Evolutionary conservation across 2,797 vertebrate genomes (phyloP), one percentile per base, ranked within the genome.

Genomic region (Echeneis naucrates): DNA sequence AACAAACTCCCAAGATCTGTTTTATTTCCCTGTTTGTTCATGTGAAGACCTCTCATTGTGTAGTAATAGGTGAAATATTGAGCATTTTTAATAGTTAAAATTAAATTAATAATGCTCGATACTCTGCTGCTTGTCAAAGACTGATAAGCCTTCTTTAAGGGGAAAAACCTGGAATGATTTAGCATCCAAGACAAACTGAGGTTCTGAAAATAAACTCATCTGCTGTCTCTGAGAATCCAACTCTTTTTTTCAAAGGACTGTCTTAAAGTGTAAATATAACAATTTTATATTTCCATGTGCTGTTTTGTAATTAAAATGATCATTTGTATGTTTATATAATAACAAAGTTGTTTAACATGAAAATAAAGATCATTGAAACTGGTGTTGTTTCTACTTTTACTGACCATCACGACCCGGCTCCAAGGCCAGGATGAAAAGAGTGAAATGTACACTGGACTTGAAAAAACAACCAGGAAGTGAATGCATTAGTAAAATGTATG

Each of bases 271-370:
- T 91, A 86, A 69, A 91, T 87, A 74, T 72, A 67, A 85, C 58
- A 12, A 21, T 64, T 84, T 75, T 82, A 69, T 81, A 71, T 83
- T 86, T 84, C 77, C 57, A 70, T 85, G 72, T 76, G 83, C 84
- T 82, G 64, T 87, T 94, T 90, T 92, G 82, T 92, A 87, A 93
- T 88, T 80, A 68, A 84, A 75, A 82, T 44, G 77, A 26, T 26
- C 63, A 51, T 90, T 67, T 83, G 37, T 87, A 74, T 88, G 83
- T 92, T 89, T 88, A 69, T 75, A 76, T 70, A 40, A 82, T 83
- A 80, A 79, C 57, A 51, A 58, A 76, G 81, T 83, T 86, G 84
- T 82, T 88, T 82, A 77, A 82, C 13, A 57, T 88, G 58, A 84
- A 68, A 89, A 92, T 92, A 90, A 93, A 93, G 45, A 78, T 74